These are phyloP conservation scores for Oncorhynchus nerka DNA, from an alignment of 2,113 vertebrate species.

Conservation along the genomic window DNA sequence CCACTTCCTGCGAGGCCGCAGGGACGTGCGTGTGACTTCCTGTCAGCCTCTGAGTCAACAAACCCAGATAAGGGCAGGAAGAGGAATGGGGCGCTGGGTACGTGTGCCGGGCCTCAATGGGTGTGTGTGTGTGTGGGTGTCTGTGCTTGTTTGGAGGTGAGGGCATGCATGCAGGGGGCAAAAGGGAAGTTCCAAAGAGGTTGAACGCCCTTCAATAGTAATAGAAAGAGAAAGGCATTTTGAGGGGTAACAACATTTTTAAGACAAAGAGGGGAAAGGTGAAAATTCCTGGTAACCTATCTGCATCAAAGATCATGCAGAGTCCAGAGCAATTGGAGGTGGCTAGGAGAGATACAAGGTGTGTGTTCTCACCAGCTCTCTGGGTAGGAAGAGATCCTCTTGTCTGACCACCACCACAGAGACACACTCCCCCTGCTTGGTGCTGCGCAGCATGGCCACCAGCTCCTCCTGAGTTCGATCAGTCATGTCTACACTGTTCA, in stretches of 20 bases:
- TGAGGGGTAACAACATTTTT: neutral
- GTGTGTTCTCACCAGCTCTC: constrained; percentile 87
- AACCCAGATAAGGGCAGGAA: constrained; percentile 42
- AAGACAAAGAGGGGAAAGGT: neutral
- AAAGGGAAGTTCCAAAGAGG: neutral
- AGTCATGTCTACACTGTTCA: constrained; percentile 87
- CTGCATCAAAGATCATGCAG: no score
- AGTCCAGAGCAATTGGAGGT: no score
- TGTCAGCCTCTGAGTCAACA: constrained; percentile 64
- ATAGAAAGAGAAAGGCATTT: neutral
- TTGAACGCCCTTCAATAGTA: neutral
- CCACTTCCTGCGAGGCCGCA: constrained; percentile 43
- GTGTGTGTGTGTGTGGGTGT: neutral
- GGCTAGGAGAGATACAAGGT: neutral
- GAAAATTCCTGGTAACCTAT: neutral
- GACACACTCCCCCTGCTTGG: constrained; percentile 89
- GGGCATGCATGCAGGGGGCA: neutral
- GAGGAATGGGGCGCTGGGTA: constrained; percentile 4
- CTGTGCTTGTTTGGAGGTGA: neutral
- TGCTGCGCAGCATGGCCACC: constrained; percentile 91
- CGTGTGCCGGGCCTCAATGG: neutral
- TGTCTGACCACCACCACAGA: constrained; percentile 85
- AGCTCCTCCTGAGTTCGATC: constrained; percentile 91
- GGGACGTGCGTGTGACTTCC: constrained; percentile 47
- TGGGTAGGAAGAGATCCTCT: constrained; percentile 88